Percentiles rank a stretch among this genome's conserved stretches.
Evolutionary conservation across 2,113 vertebrate species (phyloP).

Genomic region (Brienomyrus longianalis): DNA sequence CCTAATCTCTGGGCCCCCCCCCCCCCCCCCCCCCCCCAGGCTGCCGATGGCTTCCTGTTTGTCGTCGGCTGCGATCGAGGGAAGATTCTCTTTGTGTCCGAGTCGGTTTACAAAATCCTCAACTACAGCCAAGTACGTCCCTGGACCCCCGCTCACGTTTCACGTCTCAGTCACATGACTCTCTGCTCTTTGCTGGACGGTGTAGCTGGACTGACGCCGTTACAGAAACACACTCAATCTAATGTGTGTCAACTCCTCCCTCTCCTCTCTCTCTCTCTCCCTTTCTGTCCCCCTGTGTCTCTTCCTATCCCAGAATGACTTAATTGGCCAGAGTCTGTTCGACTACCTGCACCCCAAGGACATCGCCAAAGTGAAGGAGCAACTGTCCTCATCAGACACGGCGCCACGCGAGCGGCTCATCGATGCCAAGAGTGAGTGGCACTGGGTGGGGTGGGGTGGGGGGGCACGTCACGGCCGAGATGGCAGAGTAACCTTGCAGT

Average conservation of each 20-base stretch:
- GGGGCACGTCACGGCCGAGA: background rate
- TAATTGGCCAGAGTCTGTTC: constrained; percentile 97
- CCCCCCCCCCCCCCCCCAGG: constrained; percentile 58
- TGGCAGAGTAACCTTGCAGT: background rate
- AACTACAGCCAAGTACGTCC: constrained; percentile 91
- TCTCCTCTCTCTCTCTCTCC: background rate
- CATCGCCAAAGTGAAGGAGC: constrained; percentile 99
- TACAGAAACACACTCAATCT: background rate
- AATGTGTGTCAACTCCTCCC: no score
- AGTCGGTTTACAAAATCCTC: constrained; percentile 98
- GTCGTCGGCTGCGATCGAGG: constrained; percentile 97
- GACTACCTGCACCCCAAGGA: constrained; percentile 99
- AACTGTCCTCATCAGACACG: constrained; percentile 92
- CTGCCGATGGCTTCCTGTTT: constrained; percentile 96
- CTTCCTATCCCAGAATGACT: constrained; percentile 69
- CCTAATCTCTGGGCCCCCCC: background rate
- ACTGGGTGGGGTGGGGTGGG: background rate
- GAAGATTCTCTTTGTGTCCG: constrained; percentile 96
- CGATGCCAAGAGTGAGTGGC: constrained; percentile 88
- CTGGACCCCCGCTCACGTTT: background rate
- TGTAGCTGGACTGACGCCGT: background rate
- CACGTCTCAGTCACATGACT: background rate
- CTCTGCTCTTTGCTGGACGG: background rate
- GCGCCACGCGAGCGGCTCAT: constrained; percentile 92
- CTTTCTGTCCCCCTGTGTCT: background rate